A percentile compares a stretch with the other conserved stretches of the same genome.
Evolutionary conservation across 2,888 invertebrate genomes (phyloP).

Genomic region (Melangyna quadrimaculata): DNA sequence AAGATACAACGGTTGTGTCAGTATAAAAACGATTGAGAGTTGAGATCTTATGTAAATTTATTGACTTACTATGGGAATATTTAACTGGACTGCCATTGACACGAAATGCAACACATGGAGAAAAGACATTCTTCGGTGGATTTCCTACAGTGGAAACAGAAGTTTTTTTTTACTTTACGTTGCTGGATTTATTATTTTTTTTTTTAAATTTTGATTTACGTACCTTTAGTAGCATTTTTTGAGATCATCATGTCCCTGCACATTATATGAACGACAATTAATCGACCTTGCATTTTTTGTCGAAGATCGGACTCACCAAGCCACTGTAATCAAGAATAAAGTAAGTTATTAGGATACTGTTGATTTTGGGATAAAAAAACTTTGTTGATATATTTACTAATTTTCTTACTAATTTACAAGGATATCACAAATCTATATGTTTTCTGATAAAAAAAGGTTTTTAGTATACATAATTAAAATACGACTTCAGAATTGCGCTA

Average conservation of each 20-base stretch:
- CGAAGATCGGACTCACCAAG: conserved; percentile 90
- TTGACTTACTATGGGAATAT: conserved; percentile 84
- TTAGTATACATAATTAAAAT: too few species aligned
- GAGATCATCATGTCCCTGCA: conserved; percentile 87
- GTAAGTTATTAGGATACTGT: background rate
- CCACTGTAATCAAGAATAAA: conserved; percentile 84
- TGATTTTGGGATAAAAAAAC: too few species aligned
- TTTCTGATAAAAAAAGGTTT: too few species aligned
- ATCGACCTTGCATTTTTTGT: conserved; percentile 89
- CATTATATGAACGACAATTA: conserved; percentile 89
- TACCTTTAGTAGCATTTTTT: conserved; percentile 79
- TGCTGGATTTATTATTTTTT: background rate
- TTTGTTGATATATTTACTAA: too few species aligned
- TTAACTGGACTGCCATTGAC: conserved; percentile 90
- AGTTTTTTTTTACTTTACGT: background rate
- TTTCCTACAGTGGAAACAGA: conserved; percentile 73
- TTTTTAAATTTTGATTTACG: conserved; percentile 10
- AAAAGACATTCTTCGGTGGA: conserved; percentile 85
- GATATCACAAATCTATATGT: too few species aligned
- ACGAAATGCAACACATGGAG: conserved; percentile 92
- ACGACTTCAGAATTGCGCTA: too few species aligned
- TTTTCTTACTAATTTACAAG: too few species aligned
- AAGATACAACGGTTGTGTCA: conserved; percentile 12
- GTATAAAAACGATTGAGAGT: conserved; percentile 7
- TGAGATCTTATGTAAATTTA: conserved; percentile 49